These are phyloP conservation scores for Cossypha polioptera DNA, from an alignment of 2,797 vertebrate species.

Conservation along the genomic window DNA sequence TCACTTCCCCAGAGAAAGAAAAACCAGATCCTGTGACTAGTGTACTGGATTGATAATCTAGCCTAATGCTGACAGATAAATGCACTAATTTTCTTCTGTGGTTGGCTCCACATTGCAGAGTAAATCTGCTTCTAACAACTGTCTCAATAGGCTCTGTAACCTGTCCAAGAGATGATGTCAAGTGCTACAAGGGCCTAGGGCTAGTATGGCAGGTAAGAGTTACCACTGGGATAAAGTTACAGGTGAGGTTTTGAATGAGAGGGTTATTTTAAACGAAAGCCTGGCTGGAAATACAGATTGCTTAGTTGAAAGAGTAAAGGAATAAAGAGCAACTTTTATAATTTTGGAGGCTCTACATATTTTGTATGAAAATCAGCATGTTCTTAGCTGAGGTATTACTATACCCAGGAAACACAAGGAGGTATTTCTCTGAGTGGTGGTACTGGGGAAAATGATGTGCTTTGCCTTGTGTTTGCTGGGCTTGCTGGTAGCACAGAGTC, in stretches of 20 bases:
- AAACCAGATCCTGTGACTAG: constrained; percentile 87
- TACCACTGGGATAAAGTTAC: constrained; percentile 79
- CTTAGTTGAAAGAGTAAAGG: background rate
- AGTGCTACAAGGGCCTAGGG: constrained; percentile 81
- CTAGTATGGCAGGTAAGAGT: constrained; percentile 81
- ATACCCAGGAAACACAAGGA: background rate
- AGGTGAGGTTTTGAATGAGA: constrained; percentile 78
- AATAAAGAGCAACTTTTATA: constrained; percentile 46
- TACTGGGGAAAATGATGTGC: background rate
- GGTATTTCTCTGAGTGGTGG: background rate
- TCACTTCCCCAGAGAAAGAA: constrained; percentile 89
- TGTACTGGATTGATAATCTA: constrained; percentile 92
- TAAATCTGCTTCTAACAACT: constrained; percentile 84
- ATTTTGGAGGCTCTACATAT: background rate
- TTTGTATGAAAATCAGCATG: background rate
- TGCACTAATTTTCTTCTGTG: constrained; percentile 97
- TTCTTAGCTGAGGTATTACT: background rate
- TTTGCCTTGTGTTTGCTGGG: background rate
- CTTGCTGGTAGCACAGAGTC: background rate
- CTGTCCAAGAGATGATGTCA: constrained; percentile 84
- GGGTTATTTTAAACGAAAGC: constrained; percentile 77
- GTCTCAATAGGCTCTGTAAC: constrained; percentile 82
- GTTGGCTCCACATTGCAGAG: constrained; percentile 85
- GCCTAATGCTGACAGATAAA: constrained; percentile 98
- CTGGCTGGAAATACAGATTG: constrained; percentile 73